Base-by-base conservation (phyloP, 2,888 invertebrate genomes). In the Melangyna quadrimaculata region DNA sequence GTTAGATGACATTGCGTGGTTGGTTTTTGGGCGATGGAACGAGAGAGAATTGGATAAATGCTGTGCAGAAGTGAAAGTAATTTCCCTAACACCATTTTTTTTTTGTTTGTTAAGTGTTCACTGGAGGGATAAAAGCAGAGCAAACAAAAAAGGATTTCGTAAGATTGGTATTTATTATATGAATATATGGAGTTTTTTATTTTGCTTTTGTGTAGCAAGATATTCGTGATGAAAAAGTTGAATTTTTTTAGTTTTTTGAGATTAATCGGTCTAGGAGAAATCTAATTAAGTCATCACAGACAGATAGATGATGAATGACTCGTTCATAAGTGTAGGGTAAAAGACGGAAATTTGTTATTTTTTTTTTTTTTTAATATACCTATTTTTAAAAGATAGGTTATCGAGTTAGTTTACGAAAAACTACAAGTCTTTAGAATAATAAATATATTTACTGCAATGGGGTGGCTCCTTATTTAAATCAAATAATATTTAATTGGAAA, bases 1-100 rank as follows among this genome's bases (percentile, higher is more conserved):
- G 43, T 24, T 63, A 29, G 37, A 24, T 43, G 32, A 37, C 51
- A 65, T 37, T 45, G 59, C 24, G 71, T 57, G 70, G 37, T 53
- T 57, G 19, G 27, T 29, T 2, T 53, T 37, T 59, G 19, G 3
- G n/a, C n/a, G n/a, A n/a, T 22, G 12, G 22, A 37, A 59, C 22
- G 55, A 65, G 19, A 70, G 45, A 51, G 82, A 81, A 74, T 78
- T 71, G 73, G 82, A 70, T 78, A 78, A 73, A 73, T 69, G 73
- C 17, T 73, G 51, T 69, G n/a, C n/a, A 17, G 69, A 73, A 82
- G 78, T 78, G 83, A 83, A 83, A 83, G 78, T 74, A 83, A 83
- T 83, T 83, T 83, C 70, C 83, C 65, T 65, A 45, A 61, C 48
- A 69, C 77, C 59, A 61, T 40, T 65, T 29, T 24, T 27, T 12